phyloP scores from a whole-genome alignment of 2,113 vertebrate genomes.

The Syngnathus floridae region DNA sequence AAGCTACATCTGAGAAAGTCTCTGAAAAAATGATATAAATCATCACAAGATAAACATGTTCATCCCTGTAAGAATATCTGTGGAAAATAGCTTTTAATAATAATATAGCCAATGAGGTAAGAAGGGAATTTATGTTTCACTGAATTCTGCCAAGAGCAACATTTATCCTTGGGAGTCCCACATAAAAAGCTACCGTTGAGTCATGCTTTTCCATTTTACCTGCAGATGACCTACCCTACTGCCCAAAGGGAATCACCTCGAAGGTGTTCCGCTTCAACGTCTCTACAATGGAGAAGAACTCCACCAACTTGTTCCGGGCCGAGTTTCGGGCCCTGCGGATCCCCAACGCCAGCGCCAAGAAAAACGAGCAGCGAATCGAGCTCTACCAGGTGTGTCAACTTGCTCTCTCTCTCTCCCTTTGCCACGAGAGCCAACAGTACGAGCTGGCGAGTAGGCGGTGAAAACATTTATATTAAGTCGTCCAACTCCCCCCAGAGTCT shows the following conservation, averaged over 20 bases:
- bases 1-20: background rate
- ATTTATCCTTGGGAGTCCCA: slow-evolving; percentile 3
- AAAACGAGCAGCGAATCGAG: slow-evolving; percentile 89
- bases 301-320: slow-evolving; percentile 90
- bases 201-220: slow-evolving; percentile 43
- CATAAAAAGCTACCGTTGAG: slow-evolving; percentile 25
- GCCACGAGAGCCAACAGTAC: slow-evolving; percentile 5
- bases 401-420: slow-evolving; percentile 23
- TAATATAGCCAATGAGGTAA: slow-evolving; percentile 35
- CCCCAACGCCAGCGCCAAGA: slow-evolving; percentile 82
- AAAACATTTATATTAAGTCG: slow-evolving; percentile 60
- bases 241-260: slow-evolving; percentile 87
- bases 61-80: slow-evolving; percentile 18
- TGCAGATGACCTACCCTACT: slow-evolving; percentile 84
- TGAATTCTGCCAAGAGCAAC: slow-evolving; percentile 22
- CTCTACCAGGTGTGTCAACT: slow-evolving; percentile 85
- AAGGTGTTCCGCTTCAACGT: slow-evolving; percentile 94
- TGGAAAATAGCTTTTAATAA: slow-evolving; percentile 35
- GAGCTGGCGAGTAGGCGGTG: slow-evolving; percentile 44
- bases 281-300: slow-evolving; percentile 91
- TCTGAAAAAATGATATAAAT: slow-evolving; percentile 33
- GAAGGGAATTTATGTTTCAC: slow-evolving; percentile 25
- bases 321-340: slow-evolving; percentile 89
- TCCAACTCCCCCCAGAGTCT: slow-evolving; percentile 33
- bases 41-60: slow-evolving; percentile 41